Evolutionary conservation across 2,797 vertebrate species (phyloP).

Genomic region (Poliocrania exsul): DNA sequence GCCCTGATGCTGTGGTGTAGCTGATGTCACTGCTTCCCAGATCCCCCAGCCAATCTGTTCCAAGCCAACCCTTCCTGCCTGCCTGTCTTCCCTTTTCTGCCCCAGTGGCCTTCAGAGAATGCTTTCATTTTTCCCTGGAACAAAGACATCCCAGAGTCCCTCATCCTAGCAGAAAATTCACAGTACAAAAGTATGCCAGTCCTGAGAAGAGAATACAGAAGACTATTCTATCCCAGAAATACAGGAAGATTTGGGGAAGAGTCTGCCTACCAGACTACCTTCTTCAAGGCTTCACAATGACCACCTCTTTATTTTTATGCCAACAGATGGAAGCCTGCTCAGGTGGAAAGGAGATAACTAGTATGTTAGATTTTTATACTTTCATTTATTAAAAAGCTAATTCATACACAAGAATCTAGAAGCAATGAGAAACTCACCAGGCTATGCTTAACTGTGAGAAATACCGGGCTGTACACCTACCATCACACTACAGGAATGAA

Average conservation of each 20-base stretch:
- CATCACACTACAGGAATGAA: not conserved
- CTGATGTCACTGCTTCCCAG: not conserved
- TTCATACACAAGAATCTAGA: rapidly evolving
- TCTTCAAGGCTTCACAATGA: not conserved
- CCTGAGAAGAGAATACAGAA: not conserved
- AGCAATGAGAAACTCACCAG: not conserved
- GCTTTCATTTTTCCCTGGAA: not conserved
- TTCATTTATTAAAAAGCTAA: not conserved
- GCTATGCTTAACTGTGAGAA: not conserved
- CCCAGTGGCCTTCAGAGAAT: not conserved
- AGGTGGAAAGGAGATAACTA: not conserved
- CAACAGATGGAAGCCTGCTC: not conserved
- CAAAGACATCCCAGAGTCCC: not conserved
- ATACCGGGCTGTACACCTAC: not conserved
- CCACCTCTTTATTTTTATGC: not conserved
- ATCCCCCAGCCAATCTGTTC: not conserved
- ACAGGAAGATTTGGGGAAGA: not conserved
- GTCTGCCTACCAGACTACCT: not conserved
- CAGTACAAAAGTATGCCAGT: not conserved
- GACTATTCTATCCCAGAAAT: not conserved
- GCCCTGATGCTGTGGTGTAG: not conserved
- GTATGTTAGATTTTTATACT: not conserved
- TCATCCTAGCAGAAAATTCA: not conserved
- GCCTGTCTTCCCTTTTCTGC: not conserved
- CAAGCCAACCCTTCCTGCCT: not conserved